Conservation (phyloP, 2,888 invertebrate species). For the Venusia cambrica region DNA sequence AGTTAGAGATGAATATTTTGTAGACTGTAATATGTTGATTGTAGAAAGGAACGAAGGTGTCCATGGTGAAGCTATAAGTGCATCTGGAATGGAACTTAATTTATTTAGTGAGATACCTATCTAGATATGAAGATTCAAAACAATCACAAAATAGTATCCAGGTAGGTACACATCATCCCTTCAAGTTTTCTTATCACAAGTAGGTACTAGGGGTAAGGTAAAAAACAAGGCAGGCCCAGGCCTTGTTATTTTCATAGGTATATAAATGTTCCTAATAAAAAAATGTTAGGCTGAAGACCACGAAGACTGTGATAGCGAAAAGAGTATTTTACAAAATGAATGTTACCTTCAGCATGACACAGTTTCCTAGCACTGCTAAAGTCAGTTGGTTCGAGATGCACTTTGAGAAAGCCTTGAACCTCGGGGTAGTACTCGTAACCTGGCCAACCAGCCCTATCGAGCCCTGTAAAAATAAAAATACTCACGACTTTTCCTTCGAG, state of each 20-base stretch:
- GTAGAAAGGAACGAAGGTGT: constrained; percentile 1
- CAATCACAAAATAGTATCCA: too few relatives aligned
- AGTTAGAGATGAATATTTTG: constrained; percentile 1
- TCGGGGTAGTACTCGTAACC: constrained; percentile 7
- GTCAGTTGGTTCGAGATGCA: constrained; percentile 6
- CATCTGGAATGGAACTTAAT: constrained; percentile 4
- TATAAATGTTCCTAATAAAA: too few relatives aligned
- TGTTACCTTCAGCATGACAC: constrained; percentile 12
- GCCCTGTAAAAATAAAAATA: constrained; percentile 1
- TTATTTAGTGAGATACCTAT: neutral
- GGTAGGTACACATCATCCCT: too few relatives aligned
- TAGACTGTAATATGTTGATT: constrained; percentile 3
- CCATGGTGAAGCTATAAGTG: constrained; percentile 13
- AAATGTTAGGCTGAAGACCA: too few relatives aligned
- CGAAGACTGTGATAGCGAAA: neutral
- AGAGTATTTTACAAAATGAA: too few relatives aligned
- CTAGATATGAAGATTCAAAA: too few relatives aligned
- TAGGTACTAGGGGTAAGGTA: too few relatives aligned
- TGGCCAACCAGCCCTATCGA: constrained; percentile 3
- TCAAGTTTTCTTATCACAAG: too few relatives aligned
- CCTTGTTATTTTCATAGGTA: too few relatives aligned
- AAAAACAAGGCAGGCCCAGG: too few relatives aligned
- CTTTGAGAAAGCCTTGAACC: constrained; percentile 10
- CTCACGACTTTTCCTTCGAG: too few relatives aligned
- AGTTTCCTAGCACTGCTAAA: constrained; percentile 6